phyloP scores from a whole-genome alignment of 2,797 vertebrate genomes.

The Rhyacichthys aspro region DNA sequence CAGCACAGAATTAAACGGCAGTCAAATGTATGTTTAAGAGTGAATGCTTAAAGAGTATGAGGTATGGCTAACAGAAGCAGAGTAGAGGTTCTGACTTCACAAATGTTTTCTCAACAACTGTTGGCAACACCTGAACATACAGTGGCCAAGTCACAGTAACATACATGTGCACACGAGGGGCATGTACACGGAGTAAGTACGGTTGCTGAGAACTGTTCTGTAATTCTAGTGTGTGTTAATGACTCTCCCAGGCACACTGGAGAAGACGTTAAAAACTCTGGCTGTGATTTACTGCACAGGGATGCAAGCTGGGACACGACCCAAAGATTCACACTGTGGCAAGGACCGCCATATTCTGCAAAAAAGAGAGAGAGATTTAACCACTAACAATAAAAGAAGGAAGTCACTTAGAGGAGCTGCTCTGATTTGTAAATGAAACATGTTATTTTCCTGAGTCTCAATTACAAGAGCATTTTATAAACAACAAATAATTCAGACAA shows the following conservation, averaged over 20 bases:
- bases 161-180: constrained; percentile 34
- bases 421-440: constrained; percentile 31
- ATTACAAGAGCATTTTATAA: constrained; percentile 29
- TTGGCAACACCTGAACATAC: constrained; percentile 55
- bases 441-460: constrained; percentile 26
- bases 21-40: constrained; percentile 71
- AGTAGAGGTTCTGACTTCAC: constrained; percentile 23
- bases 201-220: constrained; percentile 64
- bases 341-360: constrained; percentile 24
- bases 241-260: constrained; percentile 76
- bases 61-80: constrained; percentile 1
- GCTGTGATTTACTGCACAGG: constrained; percentile 76
- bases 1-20: constrained; percentile 71
- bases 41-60: constrained; percentile 22
- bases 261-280: constrained; percentile 74
- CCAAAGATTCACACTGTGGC: constrained; percentile 63
- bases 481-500: constrained; percentile 50
- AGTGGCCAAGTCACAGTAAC: constrained; percentile 40
- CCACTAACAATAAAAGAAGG: constrained; percentile 28
- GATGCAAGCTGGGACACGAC: constrained; percentile 78
- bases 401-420: constrained; percentile 20
- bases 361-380: constrained; percentile 8
- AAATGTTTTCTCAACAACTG: constrained; percentile 42
- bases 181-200: constrained; percentile 38
- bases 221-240: constrained; percentile 76